Evolutionary conservation across 2,113 vertebrate species (phyloP).

Genomic region (Ceyx cyanopectus): DNA sequence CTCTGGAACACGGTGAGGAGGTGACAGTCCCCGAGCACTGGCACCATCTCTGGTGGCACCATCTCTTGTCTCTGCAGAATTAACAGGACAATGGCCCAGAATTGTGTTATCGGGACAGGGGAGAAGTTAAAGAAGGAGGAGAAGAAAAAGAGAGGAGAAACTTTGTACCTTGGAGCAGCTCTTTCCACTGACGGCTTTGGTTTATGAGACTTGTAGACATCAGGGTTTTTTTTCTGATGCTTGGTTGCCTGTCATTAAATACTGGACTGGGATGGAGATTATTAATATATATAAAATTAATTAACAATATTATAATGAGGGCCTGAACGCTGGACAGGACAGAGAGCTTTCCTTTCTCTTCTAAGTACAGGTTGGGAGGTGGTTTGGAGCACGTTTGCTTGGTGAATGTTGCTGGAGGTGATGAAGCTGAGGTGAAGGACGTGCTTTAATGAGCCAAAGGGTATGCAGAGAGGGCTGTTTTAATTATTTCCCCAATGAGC

Average conservation of each 20-base stretch:
- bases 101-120: rapidly evolving
- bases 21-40: rapidly evolving
- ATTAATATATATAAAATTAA: not conserved
- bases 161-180: not conserved
- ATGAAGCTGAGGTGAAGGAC: not conserved
- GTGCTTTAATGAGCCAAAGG: not conserved
- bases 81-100: not conserved
- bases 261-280: not conserved
- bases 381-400: not conserved
- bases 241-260: not conserved
- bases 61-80: rapidly evolving
- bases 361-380: not conserved
- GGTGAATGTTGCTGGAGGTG: not conserved
- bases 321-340: not conserved
- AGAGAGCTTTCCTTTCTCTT: not conserved
- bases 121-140: not conserved
- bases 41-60: not conserved
- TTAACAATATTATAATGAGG: not conserved
- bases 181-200: not conserved
- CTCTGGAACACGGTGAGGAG: rapidly evolving
- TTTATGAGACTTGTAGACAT: not conserved
- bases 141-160: not conserved
- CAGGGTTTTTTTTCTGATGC: not conserved
- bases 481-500: constrained; percentile 4
- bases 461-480: not conserved